Evolutionary conservation across 2,888 invertebrate species (phyloP).

Genomic region (Exocentrus adspersus): DNA sequence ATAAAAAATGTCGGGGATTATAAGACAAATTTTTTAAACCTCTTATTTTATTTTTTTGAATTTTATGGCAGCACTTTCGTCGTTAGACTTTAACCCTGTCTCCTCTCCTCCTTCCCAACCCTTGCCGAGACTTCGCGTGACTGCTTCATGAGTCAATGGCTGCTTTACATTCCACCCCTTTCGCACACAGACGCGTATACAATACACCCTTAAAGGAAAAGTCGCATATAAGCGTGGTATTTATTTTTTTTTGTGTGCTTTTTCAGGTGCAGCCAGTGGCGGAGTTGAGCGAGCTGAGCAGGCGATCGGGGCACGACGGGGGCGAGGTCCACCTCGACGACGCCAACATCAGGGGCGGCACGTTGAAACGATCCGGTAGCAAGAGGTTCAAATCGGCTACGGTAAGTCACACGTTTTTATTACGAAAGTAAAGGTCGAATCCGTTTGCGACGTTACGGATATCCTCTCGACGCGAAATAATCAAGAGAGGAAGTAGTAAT

Average conservation of each 20-base stretch:
- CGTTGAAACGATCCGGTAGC: slow-evolving; percentile 85
- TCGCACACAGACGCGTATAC: background rate
- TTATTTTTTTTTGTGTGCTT: no score
- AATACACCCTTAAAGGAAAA: no score
- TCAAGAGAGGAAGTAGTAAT: no score
- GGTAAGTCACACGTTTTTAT: slow-evolving; percentile 66
- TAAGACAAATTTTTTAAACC: no score
- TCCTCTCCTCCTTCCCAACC: background rate
- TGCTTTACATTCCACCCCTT: background rate
- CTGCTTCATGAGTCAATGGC: background rate
- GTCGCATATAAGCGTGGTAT: no score
- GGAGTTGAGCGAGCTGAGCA: slow-evolving; percentile 89
- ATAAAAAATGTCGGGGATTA: no score
- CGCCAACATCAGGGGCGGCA: slow-evolving; percentile 76
- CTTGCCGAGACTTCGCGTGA: slow-evolving; percentile 4
- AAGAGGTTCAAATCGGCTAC: slow-evolving; percentile 76
- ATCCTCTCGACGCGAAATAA: no score
- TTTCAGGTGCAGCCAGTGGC: slow-evolving; percentile 91
- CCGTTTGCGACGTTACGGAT: no score
- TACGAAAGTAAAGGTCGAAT: no score
- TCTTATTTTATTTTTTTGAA: no score
- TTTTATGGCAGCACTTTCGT: no score
- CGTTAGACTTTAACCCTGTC: no score
- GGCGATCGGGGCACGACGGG: slow-evolving; percentile 78
- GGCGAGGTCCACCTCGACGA: slow-evolving; percentile 74